A percentile compares a stretch with the other conserved stretches of the same genome.
Conservation (phyloP, 2,888 invertebrate species). For the Leptopilina myrica region DNA sequence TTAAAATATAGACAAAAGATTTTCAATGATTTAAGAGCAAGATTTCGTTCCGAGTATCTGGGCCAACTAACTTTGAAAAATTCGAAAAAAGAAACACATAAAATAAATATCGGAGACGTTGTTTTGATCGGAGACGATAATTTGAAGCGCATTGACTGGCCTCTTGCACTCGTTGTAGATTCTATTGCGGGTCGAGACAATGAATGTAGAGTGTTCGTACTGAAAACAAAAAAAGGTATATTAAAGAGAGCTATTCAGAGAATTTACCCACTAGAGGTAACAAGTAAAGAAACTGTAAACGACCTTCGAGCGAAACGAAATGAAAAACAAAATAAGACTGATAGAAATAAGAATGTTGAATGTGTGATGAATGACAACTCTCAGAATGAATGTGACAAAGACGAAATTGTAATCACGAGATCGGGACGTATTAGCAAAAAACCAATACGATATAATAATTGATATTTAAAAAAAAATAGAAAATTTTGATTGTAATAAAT, state of each 20-base stretch:
- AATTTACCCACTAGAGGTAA: background rate
- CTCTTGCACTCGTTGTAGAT: slow-evolving; percentile 14
- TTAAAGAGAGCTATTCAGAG: background rate
- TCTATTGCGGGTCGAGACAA: background rate
- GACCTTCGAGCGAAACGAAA: background rate
- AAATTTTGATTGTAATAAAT: too few relatives aligned
- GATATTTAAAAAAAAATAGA: too few relatives aligned
- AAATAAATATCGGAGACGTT: slow-evolving; percentile 13
- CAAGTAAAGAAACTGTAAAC: slow-evolving; percentile 1
- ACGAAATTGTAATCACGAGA: background rate
- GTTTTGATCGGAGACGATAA: background rate
- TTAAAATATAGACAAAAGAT: slow-evolving; percentile 2
- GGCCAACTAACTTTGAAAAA: background rate
- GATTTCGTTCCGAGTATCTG: slow-evolving; percentile 16
- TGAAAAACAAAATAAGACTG: background rate
- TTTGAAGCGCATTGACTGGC: slow-evolving; percentile 3
- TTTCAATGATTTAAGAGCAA: background rate
- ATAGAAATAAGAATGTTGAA: background rate
- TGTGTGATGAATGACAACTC: background rate
- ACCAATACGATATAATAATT: background rate
- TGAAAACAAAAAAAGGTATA: slow-evolving; percentile 6
- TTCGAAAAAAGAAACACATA: background rate
- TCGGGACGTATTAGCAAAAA: background rate
- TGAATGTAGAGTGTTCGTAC: background rate
- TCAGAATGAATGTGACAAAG: background rate